These are phyloP conservation scores for Eulacestoma nigropectus DNA, from an alignment of 2,113 vertebrate species.

Conservation along the genomic window DNA sequence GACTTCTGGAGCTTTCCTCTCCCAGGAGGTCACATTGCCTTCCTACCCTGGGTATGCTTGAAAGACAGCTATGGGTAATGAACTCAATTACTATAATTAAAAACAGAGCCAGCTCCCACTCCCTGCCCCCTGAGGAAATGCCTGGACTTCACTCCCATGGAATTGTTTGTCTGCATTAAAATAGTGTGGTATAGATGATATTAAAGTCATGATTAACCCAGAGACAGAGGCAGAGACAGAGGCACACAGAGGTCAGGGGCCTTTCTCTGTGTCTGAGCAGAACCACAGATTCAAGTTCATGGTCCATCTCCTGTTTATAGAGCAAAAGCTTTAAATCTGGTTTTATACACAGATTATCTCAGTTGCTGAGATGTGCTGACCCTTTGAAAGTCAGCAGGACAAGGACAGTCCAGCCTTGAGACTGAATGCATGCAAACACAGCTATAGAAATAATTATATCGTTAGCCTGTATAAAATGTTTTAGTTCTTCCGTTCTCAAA, in stretches of 20 bases:
- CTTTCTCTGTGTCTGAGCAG: not conserved
- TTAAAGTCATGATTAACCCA: not conserved
- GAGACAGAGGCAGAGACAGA: not conserved
- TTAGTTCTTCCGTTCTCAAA: not conserved
- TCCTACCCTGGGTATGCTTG: not conserved
- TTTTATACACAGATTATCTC: not conserved
- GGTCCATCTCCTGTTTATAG: not conserved
- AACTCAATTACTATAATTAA: constrained; percentile 1
- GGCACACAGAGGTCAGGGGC: not conserved
- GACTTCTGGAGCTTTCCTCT: not conserved
- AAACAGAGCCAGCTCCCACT: not conserved
- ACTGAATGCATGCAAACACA: not conserved
- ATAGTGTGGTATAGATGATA: not conserved
- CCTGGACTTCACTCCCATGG: not conserved
- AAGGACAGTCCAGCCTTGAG: not conserved
- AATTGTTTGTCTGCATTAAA: not conserved
- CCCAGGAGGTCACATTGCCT: not conserved
- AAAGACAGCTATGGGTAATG: not conserved
- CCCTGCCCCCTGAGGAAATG: not conserved
- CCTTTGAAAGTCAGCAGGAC: not conserved
- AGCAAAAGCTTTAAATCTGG: not conserved
- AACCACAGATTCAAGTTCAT: not conserved
- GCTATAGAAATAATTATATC: not conserved
- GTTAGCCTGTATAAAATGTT: not conserved
- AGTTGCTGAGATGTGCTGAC: not conserved